Conservation (phyloP, 1,140 invertebrate genomes). For the Heliothis subflexa region DNA sequence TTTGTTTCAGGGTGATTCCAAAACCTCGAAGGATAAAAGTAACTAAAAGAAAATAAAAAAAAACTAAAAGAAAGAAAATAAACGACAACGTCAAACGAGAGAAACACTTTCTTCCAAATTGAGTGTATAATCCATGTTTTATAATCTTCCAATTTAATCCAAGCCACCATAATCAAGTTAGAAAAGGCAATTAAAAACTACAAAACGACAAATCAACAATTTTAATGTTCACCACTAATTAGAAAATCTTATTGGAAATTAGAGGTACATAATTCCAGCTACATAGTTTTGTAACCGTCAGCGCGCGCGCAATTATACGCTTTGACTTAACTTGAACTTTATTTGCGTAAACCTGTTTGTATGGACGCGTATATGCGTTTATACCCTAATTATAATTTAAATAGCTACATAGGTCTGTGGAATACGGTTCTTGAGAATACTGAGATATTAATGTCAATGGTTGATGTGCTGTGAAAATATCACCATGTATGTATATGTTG, state of each 20-base stretch:
- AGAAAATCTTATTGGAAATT: constrained; percentile 5
- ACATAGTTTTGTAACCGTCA: background rate
- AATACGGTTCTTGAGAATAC: background rate
- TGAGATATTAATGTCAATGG: background rate
- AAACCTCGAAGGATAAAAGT: too few species aligned
- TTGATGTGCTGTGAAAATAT: background rate
- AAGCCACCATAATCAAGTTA: too few species aligned
- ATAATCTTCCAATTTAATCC: too few species aligned
- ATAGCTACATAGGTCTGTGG: background rate
- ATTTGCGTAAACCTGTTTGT: constrained; percentile 19
- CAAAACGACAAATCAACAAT: background rate
- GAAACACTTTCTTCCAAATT: too few species aligned
- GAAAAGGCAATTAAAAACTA: too few species aligned
- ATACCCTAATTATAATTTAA: constrained; percentile 38
- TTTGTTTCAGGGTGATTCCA: too few species aligned
- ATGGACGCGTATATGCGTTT: background rate
- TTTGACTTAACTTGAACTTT: constrained; percentile 13
- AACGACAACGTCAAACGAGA: too few species aligned
- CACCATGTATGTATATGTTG: background rate
- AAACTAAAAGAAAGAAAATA: too few species aligned
- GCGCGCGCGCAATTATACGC: constrained; percentile 13
- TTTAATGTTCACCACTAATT: background rate
- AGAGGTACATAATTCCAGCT: constrained; percentile 12
- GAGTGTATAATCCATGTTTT: too few species aligned
- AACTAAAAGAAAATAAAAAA: too few species aligned